Base-by-base conservation (phyloP, 2,797 vertebrate genomes). In the Sphenodon punctatus region DNA sequence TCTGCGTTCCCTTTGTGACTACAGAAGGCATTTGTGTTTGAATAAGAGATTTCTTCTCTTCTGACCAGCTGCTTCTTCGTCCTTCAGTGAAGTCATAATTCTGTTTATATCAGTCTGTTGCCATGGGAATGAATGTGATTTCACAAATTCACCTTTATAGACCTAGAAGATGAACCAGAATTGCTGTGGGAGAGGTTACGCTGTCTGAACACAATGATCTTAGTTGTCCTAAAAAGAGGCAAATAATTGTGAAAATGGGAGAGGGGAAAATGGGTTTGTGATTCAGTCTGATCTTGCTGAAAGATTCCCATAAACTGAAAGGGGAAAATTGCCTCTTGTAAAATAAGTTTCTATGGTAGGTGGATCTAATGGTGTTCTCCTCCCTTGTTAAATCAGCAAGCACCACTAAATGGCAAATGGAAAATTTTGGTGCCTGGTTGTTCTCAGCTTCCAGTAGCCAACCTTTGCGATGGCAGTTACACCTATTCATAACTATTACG, bases 301-400 rank as follows among this genome's bases (percentile, higher is more conserved):
- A 66, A 77, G 38, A 45, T 34, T 20, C 43, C 56, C 61, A 67
- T 53, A 36, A 39, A 38, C 30, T 77, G 41, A 59, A 67, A 34
- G 56, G n/a, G 23, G 56, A 56, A 49, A 67, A 72, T 45, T 1
- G 45, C n/a, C 39, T 58, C 16, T 15, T 58, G 38, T 25, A 51
- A 23, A 68, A 46, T 60, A 48, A 49, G 39, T 42, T 67, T 75
- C 55, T 71, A n/a, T n/a, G n/a, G 71, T 49, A 75, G 43, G 79
- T 39, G 61, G 61, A 46, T 63, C 45, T 16, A 39, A 48, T 48
- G n/a, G 49, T n/a, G 48, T 49, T 58, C 58, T 36, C 49, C 67
- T 76, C 67, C 63, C 46, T 65, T 67, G 53, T 43, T 65, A 60
- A 25, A 68, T 34, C 72, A 68, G 72, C 53, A 76, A 49, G 49